Evolutionary conservation across 2,797 vertebrate genomes (phyloP).

Genomic region (Anas bernieri): DNA sequence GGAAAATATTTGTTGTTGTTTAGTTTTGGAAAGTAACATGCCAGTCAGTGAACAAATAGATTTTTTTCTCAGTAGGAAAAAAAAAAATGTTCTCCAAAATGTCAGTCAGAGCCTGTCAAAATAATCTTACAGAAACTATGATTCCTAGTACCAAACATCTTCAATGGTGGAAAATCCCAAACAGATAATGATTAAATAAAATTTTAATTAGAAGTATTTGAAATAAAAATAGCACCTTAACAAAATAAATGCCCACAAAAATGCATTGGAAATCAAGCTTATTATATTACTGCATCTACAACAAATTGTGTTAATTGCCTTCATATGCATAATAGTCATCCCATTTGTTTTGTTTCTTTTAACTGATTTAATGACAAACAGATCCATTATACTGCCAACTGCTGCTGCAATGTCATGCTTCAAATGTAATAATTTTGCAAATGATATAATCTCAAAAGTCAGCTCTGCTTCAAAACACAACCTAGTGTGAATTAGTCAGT

Average conservation of each 20-base stretch:
- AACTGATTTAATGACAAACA: conserved; percentile 4
- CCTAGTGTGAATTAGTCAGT: background rate
- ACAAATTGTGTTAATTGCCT: background rate
- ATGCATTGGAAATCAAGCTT: background rate
- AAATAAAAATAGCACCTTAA: background rate
- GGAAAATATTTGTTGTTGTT: background rate
- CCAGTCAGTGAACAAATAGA: background rate
- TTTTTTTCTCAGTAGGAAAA: background rate
- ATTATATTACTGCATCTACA: background rate
- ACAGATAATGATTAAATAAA: background rate
- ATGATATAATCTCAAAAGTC: background rate
- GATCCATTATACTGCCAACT: background rate
- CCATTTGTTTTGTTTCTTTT: background rate
- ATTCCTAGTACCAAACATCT: background rate
- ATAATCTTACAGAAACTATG: background rate
- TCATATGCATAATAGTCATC: background rate
- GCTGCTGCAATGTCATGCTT: background rate
- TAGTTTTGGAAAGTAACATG: background rate
- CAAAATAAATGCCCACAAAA: background rate
- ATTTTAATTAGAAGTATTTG: background rate
- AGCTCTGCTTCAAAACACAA: background rate
- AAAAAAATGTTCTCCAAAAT: background rate
- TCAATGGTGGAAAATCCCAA: background rate
- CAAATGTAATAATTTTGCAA: background rate
- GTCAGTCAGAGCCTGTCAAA: background rate